Evolutionary conservation across 2,888 invertebrate species (phyloP), one percentile per base, ranked within the genome.

Genomic region (Xestia rhomboidea): DNA sequence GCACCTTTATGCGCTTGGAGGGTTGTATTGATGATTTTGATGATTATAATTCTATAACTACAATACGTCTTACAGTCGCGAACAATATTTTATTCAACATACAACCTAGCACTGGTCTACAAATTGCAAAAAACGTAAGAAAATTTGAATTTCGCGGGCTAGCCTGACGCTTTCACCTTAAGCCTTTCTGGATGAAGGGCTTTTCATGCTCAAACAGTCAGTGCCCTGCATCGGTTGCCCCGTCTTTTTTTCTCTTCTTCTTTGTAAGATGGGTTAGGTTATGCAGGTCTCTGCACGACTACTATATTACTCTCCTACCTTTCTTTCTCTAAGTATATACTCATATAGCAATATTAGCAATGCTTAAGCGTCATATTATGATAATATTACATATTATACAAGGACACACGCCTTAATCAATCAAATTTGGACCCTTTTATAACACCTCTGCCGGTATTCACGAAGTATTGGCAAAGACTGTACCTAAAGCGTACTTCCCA

Each of bases 391-490:
- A 2, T 34, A 34, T 2, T 2, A 34, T 4, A 4, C 1, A 4
- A 34, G 1, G 8, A 10, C 7, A 38, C 38, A 7, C 21, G n/a
- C 15, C 0, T 11, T 11, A 51, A 44, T 63, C 21, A 15, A 51
- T 30, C n/a, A 8, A 21, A 64, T 30, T 0, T 11, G n/a, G 2
- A n/a, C n/a, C 21, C n/a, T 79, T 76, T 41, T 38, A 8, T 21
- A 63, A 57, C 57, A 21, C 27, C 38, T n/a, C 5, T 21, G 8
- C 34, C 54, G 24, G 34, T 18, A 63, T 60, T 15, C 24, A 62
- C 44, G 62, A 64, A 67, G 49, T 46, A 73, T 84, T 84, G 77
- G 74, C 77, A 79, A 76, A 66, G 18, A 24, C 34, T 64, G n/a
- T 38, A 60, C 46, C 11, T 49, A 68, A 78, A 78, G 49, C 64